Base-by-base conservation (phyloP, 2,888 invertebrate genomes). In the Pandemis cinnamomeana region DNA sequence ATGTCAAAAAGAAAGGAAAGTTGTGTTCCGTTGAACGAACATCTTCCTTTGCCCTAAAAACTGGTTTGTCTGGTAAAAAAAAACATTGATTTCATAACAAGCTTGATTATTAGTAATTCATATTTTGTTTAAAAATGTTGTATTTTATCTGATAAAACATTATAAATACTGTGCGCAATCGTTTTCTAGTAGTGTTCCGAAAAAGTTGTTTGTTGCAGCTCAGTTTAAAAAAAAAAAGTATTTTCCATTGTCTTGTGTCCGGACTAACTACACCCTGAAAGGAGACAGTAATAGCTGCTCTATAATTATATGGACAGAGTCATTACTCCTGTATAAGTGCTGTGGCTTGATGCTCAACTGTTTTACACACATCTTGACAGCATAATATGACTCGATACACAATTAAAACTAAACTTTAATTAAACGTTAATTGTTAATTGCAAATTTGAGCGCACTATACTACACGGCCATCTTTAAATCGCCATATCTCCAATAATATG, bases 291-390 rank as follows among this genome's bases (percentile, higher is more conserved):
- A 92, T 92, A 89, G 90, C 86, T 88, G 92, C 91, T 92, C 92
- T 93, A 94, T 93, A 93, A 93, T 93, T 93, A 94, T 93, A 93
- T 93, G 93, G 93, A 94, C 93, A 93, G 93, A 93, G 91, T 92
- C 93, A 92, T 93, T 94, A 93, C 93, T 91, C 91, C 91, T 84
- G 86, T 89, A 89, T 93, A 94, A 94, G 93, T 93, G 93, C 93
- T 92, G 89, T 87, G 92, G 93, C 92, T 93, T 91, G 92, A 92
- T 93, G 91, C 88, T 83, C 84, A 87, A 85, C 89, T 64, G 70
- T 67, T 90, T 87, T 89, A 90, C 87, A 87, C 85, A 86, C 89
- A 88, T 91, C 92, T 92, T 92, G 89, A 91, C 91, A 88, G 11
- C 4, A 11, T 11, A 11, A 11, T 46, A 11, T 11, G 11, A 46